phyloP scores from a whole-genome alignment of 1,140 invertebrate species.

The Drosophila insularis region DNA sequence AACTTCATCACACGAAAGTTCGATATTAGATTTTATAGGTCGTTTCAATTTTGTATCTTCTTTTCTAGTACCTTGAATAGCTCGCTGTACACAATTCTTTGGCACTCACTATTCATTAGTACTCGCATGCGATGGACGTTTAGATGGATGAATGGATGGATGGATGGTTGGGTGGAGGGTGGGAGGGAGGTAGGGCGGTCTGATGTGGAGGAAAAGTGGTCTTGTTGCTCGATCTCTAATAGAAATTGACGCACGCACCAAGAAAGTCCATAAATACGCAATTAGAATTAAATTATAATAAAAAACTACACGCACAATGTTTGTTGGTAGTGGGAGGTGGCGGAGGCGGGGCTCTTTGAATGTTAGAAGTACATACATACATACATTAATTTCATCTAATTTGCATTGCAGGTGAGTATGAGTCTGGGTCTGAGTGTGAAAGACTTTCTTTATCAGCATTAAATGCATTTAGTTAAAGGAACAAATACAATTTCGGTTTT shows the following conservation, averaged over 20 bases:
- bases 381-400: constrained; percentile 43
- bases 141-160: too few relatives aligned
- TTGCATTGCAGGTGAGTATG: constrained; percentile 31
- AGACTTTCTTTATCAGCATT: constrained; percentile 35
- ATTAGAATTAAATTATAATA: constrained; percentile 54
- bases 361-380: not conserved
- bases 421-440: not conserved
- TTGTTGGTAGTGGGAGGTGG: not conserved
- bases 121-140: not conserved
- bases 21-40: too few relatives aligned
- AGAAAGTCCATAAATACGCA: constrained; percentile 45
- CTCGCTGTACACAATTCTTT: not conserved
- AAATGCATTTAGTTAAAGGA: not conserved
- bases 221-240: constrained; percentile 38
- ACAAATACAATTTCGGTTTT: not conserved
- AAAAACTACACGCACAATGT: constrained; percentile 17
- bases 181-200: too few relatives aligned
- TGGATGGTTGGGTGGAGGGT: not conserved
- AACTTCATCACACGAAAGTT: too few relatives aligned
- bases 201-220: not conserved
- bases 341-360: too few relatives aligned
- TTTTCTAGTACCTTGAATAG: not conserved
- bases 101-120: not conserved
- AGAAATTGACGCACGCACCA: constrained; percentile 41
- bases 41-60: too few relatives aligned